A percentile compares a stretch with the other conserved stretches of the same genome.
Evolutionary conservation across 2,888 invertebrate species (phyloP).

Genomic region (Polietes domitor): DNA sequence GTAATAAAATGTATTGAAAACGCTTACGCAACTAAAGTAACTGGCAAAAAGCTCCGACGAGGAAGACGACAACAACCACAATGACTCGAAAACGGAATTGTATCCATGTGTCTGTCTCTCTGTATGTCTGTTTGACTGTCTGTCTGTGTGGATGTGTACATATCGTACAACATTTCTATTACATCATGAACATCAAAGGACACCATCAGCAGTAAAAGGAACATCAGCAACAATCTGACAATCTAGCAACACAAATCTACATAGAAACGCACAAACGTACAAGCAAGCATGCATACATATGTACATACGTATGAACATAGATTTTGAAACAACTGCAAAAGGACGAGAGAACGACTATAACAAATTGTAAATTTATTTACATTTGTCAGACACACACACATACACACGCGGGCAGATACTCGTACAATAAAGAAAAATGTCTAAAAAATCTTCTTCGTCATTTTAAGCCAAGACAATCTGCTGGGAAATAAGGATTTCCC

Average conservation of each 20-base stretch:
- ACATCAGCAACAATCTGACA: constrained; percentile 17
- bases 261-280: too few relatives aligned
- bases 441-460: constrained; percentile 34
- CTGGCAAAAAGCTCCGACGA: constrained; percentile 11
- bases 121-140: too few relatives aligned
- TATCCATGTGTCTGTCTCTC: too few relatives aligned
- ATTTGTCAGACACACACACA: constrained; percentile 50
- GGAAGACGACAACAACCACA: neutral
- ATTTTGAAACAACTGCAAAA: constrained; percentile 45
- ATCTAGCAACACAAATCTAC: constrained; percentile 1
- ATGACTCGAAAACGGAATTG: constrained; percentile 20
- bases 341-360: constrained; percentile 46
- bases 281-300: too few relatives aligned
- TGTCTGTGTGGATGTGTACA: too few relatives aligned
- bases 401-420: neutral
- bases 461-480: constrained; percentile 36
- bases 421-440: constrained; percentile 13
- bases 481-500: constrained; percentile 9
- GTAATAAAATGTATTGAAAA: constrained; percentile 71
- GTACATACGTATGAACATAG: too few relatives aligned
- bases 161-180: constrained; percentile 57
- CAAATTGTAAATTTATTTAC: constrained; percentile 64
- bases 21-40: constrained; percentile 70
- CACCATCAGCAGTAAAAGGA: constrained; percentile 28
- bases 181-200: constrained; percentile 61